Evolutionary conservation across 2,797 vertebrate genomes (phyloP), one percentile per base, ranked within the genome.

Genomic region (Triplophysa bombifrons): DNA sequence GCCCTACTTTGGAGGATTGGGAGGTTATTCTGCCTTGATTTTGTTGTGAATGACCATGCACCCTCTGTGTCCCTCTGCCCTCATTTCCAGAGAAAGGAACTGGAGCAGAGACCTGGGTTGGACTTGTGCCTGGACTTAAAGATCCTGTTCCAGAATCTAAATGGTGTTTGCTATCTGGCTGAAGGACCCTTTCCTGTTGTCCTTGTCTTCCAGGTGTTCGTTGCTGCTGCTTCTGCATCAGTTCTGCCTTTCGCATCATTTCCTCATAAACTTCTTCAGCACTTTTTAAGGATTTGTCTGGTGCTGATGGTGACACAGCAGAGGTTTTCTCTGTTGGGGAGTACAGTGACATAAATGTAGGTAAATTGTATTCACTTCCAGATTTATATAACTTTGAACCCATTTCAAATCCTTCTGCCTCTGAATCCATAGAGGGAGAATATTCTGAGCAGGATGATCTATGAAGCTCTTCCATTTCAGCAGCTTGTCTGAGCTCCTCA

Each of bases 381-480:
- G 97, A 97, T 87, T 98, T 98, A 85, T 98, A 99, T 30, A 98
- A 93, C 83, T 97, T 97, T 83, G 95, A 93, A 81, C 96, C 93
- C 0, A 95, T 93, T 0, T 99, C 98, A 76, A 95, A 96, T 64
- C 96, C 96, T 86, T 99, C 98, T 0, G 96, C 97, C 85, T 99
- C 98, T 0, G 98, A 99, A 88, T 99, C 98, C 38, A 99, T 93
- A 9, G 97, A 98, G 27, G 98, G 98, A 0, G 98, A 98, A 87
- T 99, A 99, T 86, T 99, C 98, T 0, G 98, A 99, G 89, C 98
- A 99, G 58, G 98, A 99, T 12, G 98, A 99, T 85, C 97, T 94
- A 79, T 99, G 98, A 44, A 99, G 94, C 87, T 99, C 98, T 86
- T 99, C 98, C 98, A 99, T 99, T 90, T 99, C 98, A 0, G 98